Percentiles rank a stretch among this genome's conserved stretches.
phyloP scores from a whole-genome alignment of 1,140 invertebrate species.

The Temnothorax nylanderi region DNA sequence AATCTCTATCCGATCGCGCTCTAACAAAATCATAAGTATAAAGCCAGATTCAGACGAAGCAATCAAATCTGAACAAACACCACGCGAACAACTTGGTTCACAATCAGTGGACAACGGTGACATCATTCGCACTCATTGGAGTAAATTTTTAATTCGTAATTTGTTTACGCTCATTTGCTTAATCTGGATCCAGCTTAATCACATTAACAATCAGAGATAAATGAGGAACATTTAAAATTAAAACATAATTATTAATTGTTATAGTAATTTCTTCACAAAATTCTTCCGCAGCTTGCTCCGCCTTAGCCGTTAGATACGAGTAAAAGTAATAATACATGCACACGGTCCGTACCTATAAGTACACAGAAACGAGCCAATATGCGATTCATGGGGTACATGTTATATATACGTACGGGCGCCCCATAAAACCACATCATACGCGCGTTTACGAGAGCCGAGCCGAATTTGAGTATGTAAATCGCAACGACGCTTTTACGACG shows the following conservation, averaged over 20 bases:
- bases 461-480: constrained; percentile 78
- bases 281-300: not conserved
- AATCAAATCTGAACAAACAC: not conserved
- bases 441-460: constrained; percentile 64
- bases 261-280: not conserved
- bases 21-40: not conserved
- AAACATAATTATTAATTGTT: not conserved
- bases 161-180: not conserved
- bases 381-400: constrained; percentile 38
- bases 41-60: not conserved
- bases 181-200: not conserved
- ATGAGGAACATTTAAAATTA: not conserved
- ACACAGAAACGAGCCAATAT: not conserved
- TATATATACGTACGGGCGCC: constrained; percentile 26
- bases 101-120: not conserved
- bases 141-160: not conserved
- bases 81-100: not conserved
- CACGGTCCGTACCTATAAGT: not conserved
- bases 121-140: not conserved
- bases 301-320: constrained; percentile 12
- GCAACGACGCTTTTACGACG: constrained; percentile 71
- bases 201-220: not conserved
- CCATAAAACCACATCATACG: constrained; percentile 65
- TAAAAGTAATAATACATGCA: constrained; percentile 31
- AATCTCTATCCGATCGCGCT: not conserved